Evolutionary conservation across 2,797 vertebrate species (phyloP).

Genomic region (Rhynchotus rufescens): DNA sequence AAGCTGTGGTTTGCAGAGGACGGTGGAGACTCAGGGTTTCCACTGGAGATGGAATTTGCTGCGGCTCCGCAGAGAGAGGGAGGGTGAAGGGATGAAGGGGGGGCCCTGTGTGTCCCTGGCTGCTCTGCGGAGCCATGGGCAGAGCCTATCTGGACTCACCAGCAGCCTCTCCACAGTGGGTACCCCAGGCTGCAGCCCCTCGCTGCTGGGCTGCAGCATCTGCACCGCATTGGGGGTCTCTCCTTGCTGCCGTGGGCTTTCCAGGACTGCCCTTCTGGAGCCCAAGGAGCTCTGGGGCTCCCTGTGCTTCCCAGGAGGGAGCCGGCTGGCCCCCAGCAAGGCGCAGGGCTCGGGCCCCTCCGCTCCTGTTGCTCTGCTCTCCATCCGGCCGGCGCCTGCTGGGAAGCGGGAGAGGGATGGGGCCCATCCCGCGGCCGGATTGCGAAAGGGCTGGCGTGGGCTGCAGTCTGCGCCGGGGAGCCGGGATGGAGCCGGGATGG

Average conservation of each 20-base stretch:
- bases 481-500: not conserved
- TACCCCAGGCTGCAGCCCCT: not conserved
- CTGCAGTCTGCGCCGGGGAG: not conserved
- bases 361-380: too few relatives aligned
- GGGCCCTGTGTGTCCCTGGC: not conserved
- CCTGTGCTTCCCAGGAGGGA: too few relatives aligned
- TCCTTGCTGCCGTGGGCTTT: too few relatives aligned
- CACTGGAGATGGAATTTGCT: not conserved
- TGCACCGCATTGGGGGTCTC: too few relatives aligned
- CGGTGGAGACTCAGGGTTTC: not conserved
- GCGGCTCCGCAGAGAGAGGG: not conserved
- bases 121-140: not conserved
- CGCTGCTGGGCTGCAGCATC: too few relatives aligned
- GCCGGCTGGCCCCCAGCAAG: too few relatives aligned
- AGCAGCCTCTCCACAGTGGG: not conserved
- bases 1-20: not conserved
- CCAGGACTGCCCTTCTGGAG: too few relatives aligned
- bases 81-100: not conserved
- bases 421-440: not conserved
- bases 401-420: not conserved
- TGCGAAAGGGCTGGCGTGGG: not conserved
- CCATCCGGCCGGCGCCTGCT: not conserved
- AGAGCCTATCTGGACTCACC: not conserved
- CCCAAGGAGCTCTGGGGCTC: too few relatives aligned
- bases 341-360: not conserved